Conservation (phyloP, 2,797 vertebrate genomes). For the Neomorphus geoffroyi region DNA sequence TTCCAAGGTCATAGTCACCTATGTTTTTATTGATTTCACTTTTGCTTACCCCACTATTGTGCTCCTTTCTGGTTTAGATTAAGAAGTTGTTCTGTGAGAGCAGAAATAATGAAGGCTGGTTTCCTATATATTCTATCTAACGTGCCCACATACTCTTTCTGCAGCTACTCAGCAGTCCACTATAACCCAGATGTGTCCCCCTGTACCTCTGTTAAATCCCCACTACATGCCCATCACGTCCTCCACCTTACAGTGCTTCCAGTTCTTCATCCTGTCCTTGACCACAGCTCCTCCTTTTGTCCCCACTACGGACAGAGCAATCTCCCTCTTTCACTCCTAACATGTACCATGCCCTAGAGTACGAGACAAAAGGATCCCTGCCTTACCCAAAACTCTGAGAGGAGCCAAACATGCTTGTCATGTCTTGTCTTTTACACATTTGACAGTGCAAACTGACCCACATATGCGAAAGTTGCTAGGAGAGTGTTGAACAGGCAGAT, state of each 20-base stretch:
- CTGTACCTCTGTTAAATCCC: neutral
- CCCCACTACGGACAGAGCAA: neutral
- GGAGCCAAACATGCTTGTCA: neutral
- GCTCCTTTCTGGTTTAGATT: slow-evolving; percentile 30
- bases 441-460: neutral
- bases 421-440: neutral
- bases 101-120: neutral
- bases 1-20: slow-evolving; percentile 10
- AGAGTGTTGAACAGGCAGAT: neutral
- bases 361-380: neutral
- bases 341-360: fast-evolving
- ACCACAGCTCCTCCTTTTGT: neutral
- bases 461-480: neutral
- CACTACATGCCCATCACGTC: no score
- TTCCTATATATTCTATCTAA: neutral
- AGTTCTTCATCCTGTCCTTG: neutral
- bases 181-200: fast-evolving
- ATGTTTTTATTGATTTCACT: slow-evolving; percentile 28
- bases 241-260: neutral
- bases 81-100: neutral
- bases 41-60: slow-evolving; percentile 10
- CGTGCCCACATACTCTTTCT: neutral
- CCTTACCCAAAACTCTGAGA: neutral
- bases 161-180: neutral
- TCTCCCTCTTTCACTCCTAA: neutral